Conservation (phyloP, 2,113 vertebrate species). For the Erythrocebus patas region DNA sequence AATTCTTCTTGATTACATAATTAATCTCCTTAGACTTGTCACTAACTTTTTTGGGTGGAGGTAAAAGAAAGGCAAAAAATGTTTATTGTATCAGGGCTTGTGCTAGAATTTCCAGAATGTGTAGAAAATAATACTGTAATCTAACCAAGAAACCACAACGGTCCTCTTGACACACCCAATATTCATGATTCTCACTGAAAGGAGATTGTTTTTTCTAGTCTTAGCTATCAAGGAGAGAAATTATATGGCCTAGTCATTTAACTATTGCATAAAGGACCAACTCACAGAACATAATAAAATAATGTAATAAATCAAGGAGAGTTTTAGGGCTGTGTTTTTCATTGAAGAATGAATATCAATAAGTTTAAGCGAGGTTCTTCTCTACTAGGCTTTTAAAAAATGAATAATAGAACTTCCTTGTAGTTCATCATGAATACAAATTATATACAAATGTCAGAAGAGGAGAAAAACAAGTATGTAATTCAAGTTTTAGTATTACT, state of each 20-base stretch:
- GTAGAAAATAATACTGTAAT: neutral
- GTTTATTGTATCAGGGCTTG: neutral
- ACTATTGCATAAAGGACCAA: constrained; percentile 3
- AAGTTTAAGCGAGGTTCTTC: neutral
- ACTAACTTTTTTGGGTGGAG: neutral
- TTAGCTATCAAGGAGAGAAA: neutral
- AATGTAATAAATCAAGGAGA: constrained; percentile 69
- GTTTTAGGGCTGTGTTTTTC: constrained; percentile 61
- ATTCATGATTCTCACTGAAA: neutral
- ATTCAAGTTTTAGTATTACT: constrained; percentile 19
- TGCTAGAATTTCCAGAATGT: neutral
- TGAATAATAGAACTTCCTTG: neutral
- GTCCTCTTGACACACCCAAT: neutral
- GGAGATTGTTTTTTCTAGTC: neutral
- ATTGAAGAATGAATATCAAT: constrained; percentile 62
- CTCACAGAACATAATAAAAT: constrained; percentile 46
- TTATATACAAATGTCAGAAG: neutral
- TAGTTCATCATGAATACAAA: constrained; percentile 28
- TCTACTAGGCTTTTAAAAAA: constrained; percentile 30
- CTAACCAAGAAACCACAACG: neutral
- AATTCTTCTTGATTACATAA: constrained; percentile 22
- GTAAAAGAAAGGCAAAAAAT: constrained; percentile 9
- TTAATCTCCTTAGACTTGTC: neutral
- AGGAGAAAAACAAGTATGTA: neutral
- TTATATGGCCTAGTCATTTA: constrained; percentile 29